phyloP scores from a whole-genome alignment of 2,888 invertebrate species.

The Galeopsomyia nigrocyanea region DNA sequence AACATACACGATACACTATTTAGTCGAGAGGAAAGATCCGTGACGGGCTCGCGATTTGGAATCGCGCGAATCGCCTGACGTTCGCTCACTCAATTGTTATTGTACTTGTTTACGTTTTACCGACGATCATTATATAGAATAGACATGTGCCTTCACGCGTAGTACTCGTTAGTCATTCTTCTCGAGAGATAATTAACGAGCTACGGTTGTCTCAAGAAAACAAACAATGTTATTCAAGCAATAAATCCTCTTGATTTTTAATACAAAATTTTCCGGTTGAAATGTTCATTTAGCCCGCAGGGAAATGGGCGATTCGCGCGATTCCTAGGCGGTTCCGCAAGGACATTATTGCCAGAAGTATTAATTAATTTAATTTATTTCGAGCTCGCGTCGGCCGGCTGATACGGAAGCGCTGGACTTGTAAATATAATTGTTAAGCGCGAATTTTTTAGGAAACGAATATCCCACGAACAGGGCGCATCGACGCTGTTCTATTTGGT shows the following conservation, averaged over 20 bases:
- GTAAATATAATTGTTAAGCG: conserved; percentile 38
- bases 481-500: too few species aligned
- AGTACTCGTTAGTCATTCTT: too few species aligned
- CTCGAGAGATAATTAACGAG: neutral
- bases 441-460: neutral
- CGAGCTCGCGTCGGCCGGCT: conserved; percentile 43
- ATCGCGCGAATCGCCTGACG: conserved; percentile 32
- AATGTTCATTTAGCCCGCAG: conserved; percentile 34
- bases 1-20: too few species aligned
- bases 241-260: neutral
- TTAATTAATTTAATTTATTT: conserved; percentile 61
- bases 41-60: conserved; percentile 41
- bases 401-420: conserved; percentile 28
- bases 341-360: conserved; percentile 65
- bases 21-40: conserved; percentile 45
- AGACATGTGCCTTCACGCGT: conserved; percentile 24
- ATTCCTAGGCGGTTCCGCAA: conserved; percentile 56
- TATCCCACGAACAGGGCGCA: too few species aligned
- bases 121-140: neutral
- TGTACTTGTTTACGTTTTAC: too few species aligned
- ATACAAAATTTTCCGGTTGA: conserved; percentile 24
- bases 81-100: neutral
- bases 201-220: neutral
- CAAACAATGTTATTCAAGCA: neutral
- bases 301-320: conserved; percentile 45